phyloP scores from a whole-genome alignment of 2,888 invertebrate species.

The Coremacera marginata region DNA sequence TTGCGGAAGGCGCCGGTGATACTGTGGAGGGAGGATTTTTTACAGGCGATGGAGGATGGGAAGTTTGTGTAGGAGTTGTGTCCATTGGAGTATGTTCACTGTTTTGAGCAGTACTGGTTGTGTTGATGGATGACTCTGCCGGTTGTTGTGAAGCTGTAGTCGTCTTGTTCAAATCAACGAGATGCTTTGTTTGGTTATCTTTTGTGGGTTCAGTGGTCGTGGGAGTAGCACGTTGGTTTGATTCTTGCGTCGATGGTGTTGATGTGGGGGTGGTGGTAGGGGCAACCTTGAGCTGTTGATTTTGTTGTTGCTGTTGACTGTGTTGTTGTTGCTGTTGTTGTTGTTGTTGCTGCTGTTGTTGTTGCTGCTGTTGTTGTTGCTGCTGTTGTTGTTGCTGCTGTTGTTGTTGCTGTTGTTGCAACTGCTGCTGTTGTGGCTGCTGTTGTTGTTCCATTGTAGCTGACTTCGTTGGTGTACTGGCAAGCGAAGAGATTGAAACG shows the following conservation, averaged over 20 bases:
- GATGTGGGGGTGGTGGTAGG: constrained; percentile 33
- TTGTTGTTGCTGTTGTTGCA: constrained; percentile 44
- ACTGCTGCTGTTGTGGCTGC: constrained; percentile 40
- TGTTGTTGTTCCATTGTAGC: constrained; percentile 39
- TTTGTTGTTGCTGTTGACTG: constrained; percentile 20
- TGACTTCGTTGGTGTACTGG: constrained; percentile 56
- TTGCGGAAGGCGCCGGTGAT: neutral
- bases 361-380: neutral
- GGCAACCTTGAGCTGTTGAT: constrained; percentile 33
- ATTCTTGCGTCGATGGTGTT: constrained; percentile 25
- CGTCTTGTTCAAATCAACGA: neutral
- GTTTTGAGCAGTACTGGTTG: constrained; percentile 14
- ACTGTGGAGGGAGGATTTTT: neutral
- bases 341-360: neutral
- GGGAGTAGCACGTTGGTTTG: constrained; percentile 32
- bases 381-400: constrained; percentile 38
- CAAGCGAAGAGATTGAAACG: constrained; percentile 47
- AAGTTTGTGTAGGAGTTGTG: constrained; percentile 15
- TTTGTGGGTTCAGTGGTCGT: constrained; percentile 19
- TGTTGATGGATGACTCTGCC: constrained; percentile 21
- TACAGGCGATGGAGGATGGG: constrained; percentile 28
- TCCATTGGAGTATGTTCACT: neutral
- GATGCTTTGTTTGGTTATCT: neutral
- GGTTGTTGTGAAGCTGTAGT: constrained; percentile 32
- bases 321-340: neutral